Evolutionary conservation across 2,113 vertebrate genomes (phyloP).

Genomic region (Paralichthys olivaceus): DNA sequence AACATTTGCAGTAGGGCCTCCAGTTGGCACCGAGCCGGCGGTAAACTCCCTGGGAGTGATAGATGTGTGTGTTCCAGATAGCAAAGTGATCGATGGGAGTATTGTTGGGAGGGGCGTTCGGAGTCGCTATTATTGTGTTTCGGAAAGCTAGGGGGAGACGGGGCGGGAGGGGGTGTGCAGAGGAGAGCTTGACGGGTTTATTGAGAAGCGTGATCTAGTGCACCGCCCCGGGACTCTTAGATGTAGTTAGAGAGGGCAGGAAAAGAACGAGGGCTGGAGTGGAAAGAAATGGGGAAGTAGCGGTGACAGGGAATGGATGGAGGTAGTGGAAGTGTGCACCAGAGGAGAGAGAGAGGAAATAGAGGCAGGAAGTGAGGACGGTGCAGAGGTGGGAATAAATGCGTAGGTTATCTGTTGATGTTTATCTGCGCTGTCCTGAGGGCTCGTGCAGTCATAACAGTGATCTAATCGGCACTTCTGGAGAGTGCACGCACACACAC

Average conservation of each 20-base stretch:
- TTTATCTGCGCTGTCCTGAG: slow-evolving; percentile 73
- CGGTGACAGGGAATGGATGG: slow-evolving; percentile 28
- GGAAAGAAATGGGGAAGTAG: background rate
- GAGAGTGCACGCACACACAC: slow-evolving; percentile 27
- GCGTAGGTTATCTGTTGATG: slow-evolving; percentile 72
- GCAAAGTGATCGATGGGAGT: slow-evolving; percentile 69
- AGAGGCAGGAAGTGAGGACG: slow-evolving; percentile 58
- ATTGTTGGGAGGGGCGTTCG: slow-evolving; percentile 62
- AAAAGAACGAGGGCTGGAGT: slow-evolving; percentile 15
- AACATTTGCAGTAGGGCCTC: slow-evolving; percentile 15
- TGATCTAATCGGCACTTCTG: slow-evolving; percentile 74
- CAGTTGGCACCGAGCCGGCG: slow-evolving; percentile 21
- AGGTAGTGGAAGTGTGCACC: slow-evolving; percentile 23
- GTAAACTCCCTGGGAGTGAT: slow-evolving; percentile 50
- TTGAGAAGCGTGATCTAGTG: slow-evolving; percentile 80
- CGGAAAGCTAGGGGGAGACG: slow-evolving; percentile 48
- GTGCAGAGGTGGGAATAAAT: slow-evolving; percentile 70
- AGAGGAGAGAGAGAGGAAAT: slow-evolving; percentile 25
- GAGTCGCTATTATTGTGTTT: slow-evolving; percentile 74
- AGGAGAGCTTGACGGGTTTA: slow-evolving; percentile 73
- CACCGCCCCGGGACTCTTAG: slow-evolving; percentile 70
- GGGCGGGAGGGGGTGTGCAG: background rate
- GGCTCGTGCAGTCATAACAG: slow-evolving; percentile 73
- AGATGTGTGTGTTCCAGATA: slow-evolving; percentile 62
- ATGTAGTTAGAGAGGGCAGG: slow-evolving; percentile 70